A percentile compares a stretch with the other conserved stretches of the same genome.
Evolutionary conservation across 2,888 invertebrate genomes (phyloP).

Genomic region (Sabatieria punctata): DNA sequence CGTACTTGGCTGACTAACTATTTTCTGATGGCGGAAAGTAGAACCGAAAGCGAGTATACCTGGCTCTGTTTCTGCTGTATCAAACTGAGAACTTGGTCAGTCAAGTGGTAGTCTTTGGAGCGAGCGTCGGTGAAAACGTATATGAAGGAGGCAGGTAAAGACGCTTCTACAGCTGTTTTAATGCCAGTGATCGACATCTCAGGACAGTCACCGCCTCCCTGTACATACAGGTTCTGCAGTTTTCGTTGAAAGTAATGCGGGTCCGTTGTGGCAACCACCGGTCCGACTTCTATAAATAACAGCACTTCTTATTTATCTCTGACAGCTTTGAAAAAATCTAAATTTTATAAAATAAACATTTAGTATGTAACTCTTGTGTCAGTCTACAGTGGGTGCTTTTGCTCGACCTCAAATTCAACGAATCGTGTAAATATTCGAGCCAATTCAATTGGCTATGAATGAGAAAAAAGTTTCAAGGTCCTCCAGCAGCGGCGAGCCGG

Average conservation of each 20-base stretch:
- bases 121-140: constrained; percentile 61
- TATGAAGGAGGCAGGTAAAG: constrained; percentile 49
- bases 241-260: constrained; percentile 44
- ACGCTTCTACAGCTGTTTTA: constrained; percentile 46
- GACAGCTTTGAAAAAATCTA: too few species aligned
- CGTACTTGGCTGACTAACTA: too few species aligned
- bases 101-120: constrained; percentile 48
- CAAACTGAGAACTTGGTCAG: constrained; percentile 45
- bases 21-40: too few species aligned
- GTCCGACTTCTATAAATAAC: constrained; percentile 43
- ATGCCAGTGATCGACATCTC: constrained; percentile 54
- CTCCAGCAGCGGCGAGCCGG: too few species aligned
- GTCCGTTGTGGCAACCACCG: constrained; percentile 47
- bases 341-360: too few species aligned
- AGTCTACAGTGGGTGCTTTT: too few species aligned
- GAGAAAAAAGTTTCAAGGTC: too few species aligned
- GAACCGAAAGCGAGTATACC: constrained; percentile 40
- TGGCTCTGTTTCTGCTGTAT: constrained; percentile 55
- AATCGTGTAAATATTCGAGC: too few species aligned
- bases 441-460: too few species aligned
- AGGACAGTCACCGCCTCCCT: constrained; percentile 57
- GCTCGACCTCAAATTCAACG: too few species aligned
- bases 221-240: constrained; percentile 43
- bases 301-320: background rate
- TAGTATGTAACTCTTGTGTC: too few species aligned